These are phyloP conservation scores for Drosophila baimaii DNA, from an alignment of 1,140 invertebrate species.

Conservation along the genomic window DNA sequence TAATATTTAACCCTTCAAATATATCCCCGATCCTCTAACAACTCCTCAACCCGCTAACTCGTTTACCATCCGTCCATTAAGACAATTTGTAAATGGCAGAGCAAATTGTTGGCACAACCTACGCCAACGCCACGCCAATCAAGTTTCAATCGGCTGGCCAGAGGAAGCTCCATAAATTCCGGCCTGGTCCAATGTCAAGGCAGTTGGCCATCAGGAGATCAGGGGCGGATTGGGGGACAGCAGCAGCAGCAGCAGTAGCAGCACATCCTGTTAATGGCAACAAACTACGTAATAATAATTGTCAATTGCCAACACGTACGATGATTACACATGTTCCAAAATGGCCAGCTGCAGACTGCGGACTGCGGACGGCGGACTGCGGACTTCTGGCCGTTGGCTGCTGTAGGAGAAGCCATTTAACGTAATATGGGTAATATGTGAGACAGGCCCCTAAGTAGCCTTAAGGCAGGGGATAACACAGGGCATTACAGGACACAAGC, in stretches of 20 bases:
- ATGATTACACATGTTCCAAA: constrained; percentile 78
- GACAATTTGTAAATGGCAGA: constrained; percentile 25
- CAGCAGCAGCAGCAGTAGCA: not conserved
- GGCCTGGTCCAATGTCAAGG: constrained; percentile 30
- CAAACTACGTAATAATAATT: constrained; percentile 81
- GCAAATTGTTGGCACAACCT: constrained; percentile 37
- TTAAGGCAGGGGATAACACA: constrained; percentile 78
- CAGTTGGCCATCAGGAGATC: constrained; percentile 6
- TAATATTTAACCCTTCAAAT: not conserved
- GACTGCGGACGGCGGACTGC: constrained; percentile 6
- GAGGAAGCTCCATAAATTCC: constrained; percentile 49
- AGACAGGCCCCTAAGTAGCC: constrained; percentile 81
- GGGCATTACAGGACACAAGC: constrained; percentile 67
- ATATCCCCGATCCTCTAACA: not conserved
- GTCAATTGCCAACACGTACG: constrained; percentile 81
- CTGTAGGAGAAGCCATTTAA: constrained; percentile 62
- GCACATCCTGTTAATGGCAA: constrained; percentile 65
- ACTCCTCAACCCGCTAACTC: not conserved
- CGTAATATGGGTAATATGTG: constrained; percentile 80
- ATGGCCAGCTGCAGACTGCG: constrained; percentile 47
- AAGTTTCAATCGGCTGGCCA: constrained; percentile 25
- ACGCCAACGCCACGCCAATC: constrained; percentile 45
- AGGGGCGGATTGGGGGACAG: not conserved
- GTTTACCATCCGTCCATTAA: constrained; percentile 1
- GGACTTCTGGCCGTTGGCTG: constrained; percentile 27